A percentile compares a stretch with the other conserved stretches of the same genome.
Evolutionary conservation across 2,113 vertebrate species (phyloP).

Genomic region (Hyaena hyaena): DNA sequence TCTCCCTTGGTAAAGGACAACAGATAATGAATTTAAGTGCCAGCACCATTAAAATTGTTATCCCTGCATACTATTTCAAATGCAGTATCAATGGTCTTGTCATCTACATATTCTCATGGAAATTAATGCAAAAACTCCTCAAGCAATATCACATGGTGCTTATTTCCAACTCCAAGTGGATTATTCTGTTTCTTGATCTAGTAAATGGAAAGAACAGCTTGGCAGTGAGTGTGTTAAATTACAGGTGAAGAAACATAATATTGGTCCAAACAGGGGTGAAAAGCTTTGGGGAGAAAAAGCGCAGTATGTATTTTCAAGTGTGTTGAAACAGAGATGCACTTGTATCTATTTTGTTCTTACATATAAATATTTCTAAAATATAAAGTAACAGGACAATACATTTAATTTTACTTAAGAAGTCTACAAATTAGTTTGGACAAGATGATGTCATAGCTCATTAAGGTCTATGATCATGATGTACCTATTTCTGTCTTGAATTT

Average conservation of each 20-base stretch:
- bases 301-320: background rate
- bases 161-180: slow-evolving; percentile 73
- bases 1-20: slow-evolving; percentile 76
- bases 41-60: slow-evolving; percentile 68
- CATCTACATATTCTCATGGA: slow-evolving; percentile 80
- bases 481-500: background rate
- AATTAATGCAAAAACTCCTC: slow-evolving; percentile 85
- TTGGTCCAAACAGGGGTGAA: background rate
- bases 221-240: slow-evolving; percentile 49
- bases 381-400: background rate
- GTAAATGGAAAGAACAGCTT: slow-evolving; percentile 61
- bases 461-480: background rate
- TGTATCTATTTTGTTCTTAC: slow-evolving; percentile 28
- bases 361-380: background rate
- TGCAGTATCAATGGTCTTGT: slow-evolving; percentile 71
- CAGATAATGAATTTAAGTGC: slow-evolving; percentile 82
- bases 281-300: slow-evolving; percentile 18
- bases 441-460: background rate
- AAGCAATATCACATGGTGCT: slow-evolving; percentile 71
- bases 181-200: slow-evolving; percentile 71
- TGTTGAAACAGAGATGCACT: background rate
- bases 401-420: background rate
- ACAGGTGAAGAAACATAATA: slow-evolving; percentile 56
- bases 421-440: slow-evolving; percentile 41
- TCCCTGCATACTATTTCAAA: slow-evolving; percentile 76